These are phyloP conservation scores for Enoplosus armatus DNA, from an alignment of 2,797 vertebrate genomes.

Conservation along the genomic window DNA sequence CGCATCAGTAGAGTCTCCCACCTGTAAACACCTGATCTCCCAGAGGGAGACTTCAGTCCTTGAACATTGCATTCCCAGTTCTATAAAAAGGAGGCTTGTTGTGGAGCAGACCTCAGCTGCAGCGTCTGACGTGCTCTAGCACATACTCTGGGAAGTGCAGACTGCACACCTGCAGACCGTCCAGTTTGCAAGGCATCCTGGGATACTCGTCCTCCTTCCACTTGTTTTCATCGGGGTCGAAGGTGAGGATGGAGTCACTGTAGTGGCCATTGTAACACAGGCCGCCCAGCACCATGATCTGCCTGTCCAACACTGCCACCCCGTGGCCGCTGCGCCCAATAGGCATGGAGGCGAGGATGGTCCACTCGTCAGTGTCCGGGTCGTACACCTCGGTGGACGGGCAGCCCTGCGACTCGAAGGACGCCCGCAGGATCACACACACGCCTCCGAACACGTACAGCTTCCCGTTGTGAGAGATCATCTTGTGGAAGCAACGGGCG, in stretches of 20 bases:
- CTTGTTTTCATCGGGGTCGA: slow-evolving; percentile 98
- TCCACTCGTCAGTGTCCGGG: slow-evolving; percentile 97
- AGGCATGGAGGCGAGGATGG: slow-evolving; percentile 98
- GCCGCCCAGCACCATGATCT: slow-evolving; percentile 99
- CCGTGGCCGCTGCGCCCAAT: slow-evolving; percentile 98
- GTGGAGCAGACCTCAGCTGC: slow-evolving; percentile 88
- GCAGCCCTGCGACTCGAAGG: slow-evolving; percentile 99
- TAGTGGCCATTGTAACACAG: slow-evolving; percentile 99
- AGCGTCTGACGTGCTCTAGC: slow-evolving; percentile 96
- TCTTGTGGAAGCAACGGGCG: slow-evolving; percentile 99
- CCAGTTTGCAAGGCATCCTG: slow-evolving; percentile 99
- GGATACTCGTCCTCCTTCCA: slow-evolving; percentile 99
- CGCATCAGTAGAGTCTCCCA: slow-evolving; percentile 59
- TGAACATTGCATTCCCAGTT: slow-evolving; percentile 30
- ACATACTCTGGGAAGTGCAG: slow-evolving; percentile 98
- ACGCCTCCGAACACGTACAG: slow-evolving; percentile 98
- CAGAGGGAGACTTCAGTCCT: slow-evolving; percentile 41
- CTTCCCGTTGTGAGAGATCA: slow-evolving; percentile 98
- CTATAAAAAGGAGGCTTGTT: slow-evolving; percentile 60
- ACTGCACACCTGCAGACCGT: slow-evolving; percentile 98
- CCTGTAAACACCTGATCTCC: slow-evolving; percentile 69
- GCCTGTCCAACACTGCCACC: slow-evolving; percentile 96
- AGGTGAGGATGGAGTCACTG: slow-evolving; percentile 99
- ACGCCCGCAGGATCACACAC: slow-evolving; percentile 97
- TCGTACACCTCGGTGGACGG: slow-evolving; percentile 99